Evolutionary conservation across 2,888 invertebrate genomes (phyloP), one percentile per base, ranked within the genome.

Genomic region (Idaea dimidiata): DNA sequence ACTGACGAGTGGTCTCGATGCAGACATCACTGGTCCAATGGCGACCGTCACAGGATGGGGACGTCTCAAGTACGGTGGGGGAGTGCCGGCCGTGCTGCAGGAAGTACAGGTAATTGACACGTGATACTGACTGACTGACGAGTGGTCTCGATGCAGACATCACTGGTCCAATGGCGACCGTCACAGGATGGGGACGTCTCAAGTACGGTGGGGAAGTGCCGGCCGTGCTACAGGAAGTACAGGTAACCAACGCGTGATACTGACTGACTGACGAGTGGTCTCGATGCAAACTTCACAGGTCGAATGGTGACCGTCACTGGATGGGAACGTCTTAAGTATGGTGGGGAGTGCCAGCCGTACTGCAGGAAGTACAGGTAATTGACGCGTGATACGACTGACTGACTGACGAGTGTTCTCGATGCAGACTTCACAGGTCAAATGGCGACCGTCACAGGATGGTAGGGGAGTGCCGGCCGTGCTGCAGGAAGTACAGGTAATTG

Each of bases 31-130:
- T 0, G 97, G 97, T 0, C 94, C 96, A 64, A 95, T 97, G 94
- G 98, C 97, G 0, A 97, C 96, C 0, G 98, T 98, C 3, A 97
- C 97, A 0, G 98, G 98, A 0, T 98, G 98, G 98, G 98, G 98
- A 0, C 94, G 98, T 16, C 94, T 98, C 55, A 97, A 97, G 85
- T 98, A 98, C 80, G 97, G 97, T 10, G 98, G 98, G 16, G 97
- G 97, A 14, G 97, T 98, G 1, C 98, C 98, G 0, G 96, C 97
- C 5, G 95, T 97, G 2, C 89, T 98, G 32, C 97, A 98, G 85
- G 97, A 97, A 93, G 98, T 98, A 1, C 96, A 96, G 93, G 94
- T 94, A 73, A 56, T 43, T 43, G 10, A 3, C 8, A 3, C 5
- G 24, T 24, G 24, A 62, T 55, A n/a, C n/a, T n/a, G n/a, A 63